Conservation (phyloP, 2,888 invertebrate genomes). For the Deladenus siricidicola region DNA sequence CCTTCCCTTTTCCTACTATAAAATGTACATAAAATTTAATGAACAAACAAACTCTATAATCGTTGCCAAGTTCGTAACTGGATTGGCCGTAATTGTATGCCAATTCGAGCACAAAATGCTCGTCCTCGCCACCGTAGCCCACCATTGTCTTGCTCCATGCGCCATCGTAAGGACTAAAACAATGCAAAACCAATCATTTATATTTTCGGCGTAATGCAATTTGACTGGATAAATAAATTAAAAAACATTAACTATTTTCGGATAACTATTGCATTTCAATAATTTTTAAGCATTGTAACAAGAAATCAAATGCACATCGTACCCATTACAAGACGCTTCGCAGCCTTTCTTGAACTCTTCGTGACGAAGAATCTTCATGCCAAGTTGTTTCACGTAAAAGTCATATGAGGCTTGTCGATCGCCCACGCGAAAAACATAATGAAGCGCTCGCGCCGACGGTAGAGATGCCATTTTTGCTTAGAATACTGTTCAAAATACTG, state of each 20-base stretch:
- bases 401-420: conserved; percentile 74
- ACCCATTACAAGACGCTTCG: conserved; percentile 95
- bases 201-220: too few relatives aligned
- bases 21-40: background rate
- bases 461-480: too few relatives aligned
- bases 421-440: conserved; percentile 81
- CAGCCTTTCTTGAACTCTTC: conserved; percentile 63
- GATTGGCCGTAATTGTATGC: conserved; percentile 94
- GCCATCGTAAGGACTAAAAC: conserved; percentile 82
- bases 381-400: conserved; percentile 80
- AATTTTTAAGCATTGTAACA: background rate
- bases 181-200: too few relatives aligned
- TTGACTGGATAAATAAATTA: too few relatives aligned
- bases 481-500: too few relatives aligned
- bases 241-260: background rate
- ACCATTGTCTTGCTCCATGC: conserved; percentile 99
- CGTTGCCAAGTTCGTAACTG: conserved; percentile 79
- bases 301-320: conserved; percentile 44
- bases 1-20: too few relatives aligned
- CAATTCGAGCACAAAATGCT: conserved; percentile 87
- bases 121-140: conserved; percentile 88
- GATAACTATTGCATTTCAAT: background rate
- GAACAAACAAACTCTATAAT: conserved; percentile 61
- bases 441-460: too few relatives aligned
- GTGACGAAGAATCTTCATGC: conserved; percentile 72